These are phyloP conservation scores for Alcedo quadribrachys DNA, from an alignment of 2,797 vertebrate species.

Conservation along the genomic window DNA sequence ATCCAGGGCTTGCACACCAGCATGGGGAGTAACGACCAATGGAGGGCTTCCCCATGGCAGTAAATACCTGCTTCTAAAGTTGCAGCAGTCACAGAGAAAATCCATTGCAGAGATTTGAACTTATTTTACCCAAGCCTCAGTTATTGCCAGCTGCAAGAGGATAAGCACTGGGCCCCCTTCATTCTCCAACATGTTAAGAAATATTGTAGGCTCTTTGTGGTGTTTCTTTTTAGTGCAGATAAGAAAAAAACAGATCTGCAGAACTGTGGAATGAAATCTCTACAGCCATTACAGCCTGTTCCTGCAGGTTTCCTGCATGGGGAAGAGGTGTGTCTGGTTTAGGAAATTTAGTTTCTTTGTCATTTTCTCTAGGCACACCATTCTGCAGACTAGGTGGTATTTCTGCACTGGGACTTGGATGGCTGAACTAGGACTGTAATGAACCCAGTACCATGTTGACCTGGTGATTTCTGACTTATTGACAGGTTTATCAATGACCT, in stretches of 20 bases:
- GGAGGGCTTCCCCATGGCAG: not conserved
- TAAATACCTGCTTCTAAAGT: not conserved
- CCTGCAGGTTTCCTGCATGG: not conserved
- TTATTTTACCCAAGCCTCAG: not conserved
- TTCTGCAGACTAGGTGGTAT: not conserved
- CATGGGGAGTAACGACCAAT: fast-evolving
- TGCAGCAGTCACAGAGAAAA: not conserved
- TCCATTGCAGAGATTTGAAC: not conserved
- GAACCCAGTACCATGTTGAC: not conserved
- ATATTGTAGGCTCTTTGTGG: not conserved
- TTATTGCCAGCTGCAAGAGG: not conserved
- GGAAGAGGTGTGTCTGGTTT: not conserved
- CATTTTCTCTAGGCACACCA: fast-evolving
- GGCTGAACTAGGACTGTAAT: not conserved
- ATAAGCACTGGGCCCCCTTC: fast-evolving
- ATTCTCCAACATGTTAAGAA: not conserved
- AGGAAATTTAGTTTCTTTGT: not conserved
- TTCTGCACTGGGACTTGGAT: not conserved
- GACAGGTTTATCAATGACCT: not conserved
- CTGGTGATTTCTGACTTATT: not conserved
- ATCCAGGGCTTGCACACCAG: not conserved
- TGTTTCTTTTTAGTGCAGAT: not conserved
- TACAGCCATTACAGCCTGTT: not conserved
- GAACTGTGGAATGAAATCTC: not conserved
- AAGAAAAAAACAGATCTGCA: not conserved